phyloP scores from a whole-genome alignment of 2,888 invertebrate genomes.

The Ectemnius cavifrons region DNA sequence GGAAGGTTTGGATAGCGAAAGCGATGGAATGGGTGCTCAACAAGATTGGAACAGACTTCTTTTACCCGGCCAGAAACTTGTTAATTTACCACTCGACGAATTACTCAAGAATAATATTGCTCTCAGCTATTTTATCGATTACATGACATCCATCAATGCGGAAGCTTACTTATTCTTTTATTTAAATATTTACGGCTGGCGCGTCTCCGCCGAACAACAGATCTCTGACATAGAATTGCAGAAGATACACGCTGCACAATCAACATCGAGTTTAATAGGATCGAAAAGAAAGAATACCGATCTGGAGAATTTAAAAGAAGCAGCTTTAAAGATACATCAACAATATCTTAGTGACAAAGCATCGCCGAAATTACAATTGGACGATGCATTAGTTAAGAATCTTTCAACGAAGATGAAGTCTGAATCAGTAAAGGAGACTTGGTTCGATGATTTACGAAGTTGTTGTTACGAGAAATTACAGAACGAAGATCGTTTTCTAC shows the following conservation, averaged over 20 bases:
- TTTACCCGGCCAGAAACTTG: slow-evolving; percentile 79
- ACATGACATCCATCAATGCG: slow-evolving; percentile 84
- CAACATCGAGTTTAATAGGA: slow-evolving; percentile 39
- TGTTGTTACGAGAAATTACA: slow-evolving; percentile 83
- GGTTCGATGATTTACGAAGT: slow-evolving; percentile 92
- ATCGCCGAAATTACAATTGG: slow-evolving; percentile 82
- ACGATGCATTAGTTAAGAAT: slow-evolving; percentile 81
- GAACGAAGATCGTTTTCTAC: slow-evolving; percentile 82
- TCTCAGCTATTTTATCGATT: slow-evolving; percentile 88
- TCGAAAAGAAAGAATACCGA: slow-evolving; percentile 69
- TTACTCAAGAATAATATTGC: slow-evolving; percentile 88
- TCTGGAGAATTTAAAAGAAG: slow-evolving; percentile 81
- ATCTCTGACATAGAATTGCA: slow-evolving; percentile 81
- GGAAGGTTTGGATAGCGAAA: slow-evolving; percentile 78
- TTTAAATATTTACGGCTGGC: slow-evolving; percentile 85
- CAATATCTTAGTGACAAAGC: slow-evolving; percentile 88
- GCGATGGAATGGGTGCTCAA: slow-evolving; percentile 71
- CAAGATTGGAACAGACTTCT: slow-evolving; percentile 77
- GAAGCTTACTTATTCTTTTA: slow-evolving; percentile 88
- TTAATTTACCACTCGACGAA: slow-evolving; percentile 84
- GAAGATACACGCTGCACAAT: slow-evolving; percentile 75
- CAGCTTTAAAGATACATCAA: slow-evolving; percentile 86
- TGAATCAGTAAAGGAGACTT: slow-evolving; percentile 83
- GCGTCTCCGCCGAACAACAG: slow-evolving; percentile 86
- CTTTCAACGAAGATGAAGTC: slow-evolving; percentile 82